A percentile compares a stretch with the other conserved stretches of the same genome.
These are phyloP conservation scores for Idaea biselata DNA, from an alignment of 2,888 invertebrate genomes.

Conservation along the genomic window DNA sequence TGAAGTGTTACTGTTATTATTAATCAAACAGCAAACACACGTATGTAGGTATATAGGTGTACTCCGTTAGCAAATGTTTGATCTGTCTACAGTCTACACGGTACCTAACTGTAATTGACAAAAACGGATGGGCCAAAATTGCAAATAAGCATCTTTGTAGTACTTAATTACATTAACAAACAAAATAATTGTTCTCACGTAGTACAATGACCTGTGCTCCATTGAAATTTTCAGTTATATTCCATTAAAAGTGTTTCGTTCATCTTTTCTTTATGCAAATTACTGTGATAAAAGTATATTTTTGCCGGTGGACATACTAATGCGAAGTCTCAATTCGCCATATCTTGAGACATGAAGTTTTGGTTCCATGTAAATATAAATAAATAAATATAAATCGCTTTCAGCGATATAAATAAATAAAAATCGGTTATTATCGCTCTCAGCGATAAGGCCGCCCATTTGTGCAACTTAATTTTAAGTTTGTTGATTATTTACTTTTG, in stretches of 20 bases:
- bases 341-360: background rate
- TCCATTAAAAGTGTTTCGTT: conserved; percentile 50
- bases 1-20: background rate
- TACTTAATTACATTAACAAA: conserved; percentile 23
- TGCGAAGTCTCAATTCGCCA: background rate
- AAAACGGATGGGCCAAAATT: conserved; percentile 5
- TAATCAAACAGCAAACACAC: background rate
- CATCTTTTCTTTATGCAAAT: conserved; percentile 59
- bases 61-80: conserved; percentile 3
- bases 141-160: background rate
- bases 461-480: no score
- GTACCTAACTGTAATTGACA: conserved; percentile 3
- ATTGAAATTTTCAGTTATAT: conserved; percentile 44
- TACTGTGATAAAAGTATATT: conserved; percentile 33
- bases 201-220: conserved; percentile 50
- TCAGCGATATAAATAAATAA: no score
- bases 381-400: no score
- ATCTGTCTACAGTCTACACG: background rate
- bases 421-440: no score
- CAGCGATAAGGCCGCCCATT: no score
- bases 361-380: no score
- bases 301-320: background rate
- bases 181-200: conserved; percentile 49
- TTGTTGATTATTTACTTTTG: no score
- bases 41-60: background rate